Conservation (phyloP, 2,888 invertebrate species). For the Zelleria hepariella region DNA sequence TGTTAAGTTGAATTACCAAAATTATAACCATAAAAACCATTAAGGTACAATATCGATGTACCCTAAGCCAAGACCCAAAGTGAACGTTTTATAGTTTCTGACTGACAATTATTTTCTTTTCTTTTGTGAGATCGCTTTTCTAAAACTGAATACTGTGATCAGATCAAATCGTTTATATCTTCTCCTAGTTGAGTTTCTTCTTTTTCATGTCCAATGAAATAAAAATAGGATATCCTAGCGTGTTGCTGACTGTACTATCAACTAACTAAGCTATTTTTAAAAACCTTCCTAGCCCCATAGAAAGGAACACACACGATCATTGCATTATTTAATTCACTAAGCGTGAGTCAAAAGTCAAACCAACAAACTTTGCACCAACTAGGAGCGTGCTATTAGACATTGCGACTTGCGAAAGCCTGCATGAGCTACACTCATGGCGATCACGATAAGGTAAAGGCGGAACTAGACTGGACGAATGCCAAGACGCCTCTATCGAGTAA, state of each 20-base stretch:
- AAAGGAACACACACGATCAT: not conserved
- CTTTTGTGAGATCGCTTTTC: too few relatives aligned
- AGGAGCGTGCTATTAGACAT: not conserved
- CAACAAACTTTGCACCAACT: not conserved
- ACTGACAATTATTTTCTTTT: too few relatives aligned
- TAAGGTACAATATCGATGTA: not conserved
- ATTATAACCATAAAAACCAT: not conserved
- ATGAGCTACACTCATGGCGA: not conserved
- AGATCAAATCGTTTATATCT: too few relatives aligned
- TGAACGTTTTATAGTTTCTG: too few relatives aligned
- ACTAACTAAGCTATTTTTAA: not conserved
- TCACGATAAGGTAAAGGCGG: not conserved
- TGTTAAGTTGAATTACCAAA: not conserved
- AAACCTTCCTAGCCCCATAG: not conserved
- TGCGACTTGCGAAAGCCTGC: not conserved
- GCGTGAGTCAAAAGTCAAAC: not conserved
- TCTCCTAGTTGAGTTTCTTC: too few relatives aligned
- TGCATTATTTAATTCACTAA: not conserved
- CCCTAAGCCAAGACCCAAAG: too few relatives aligned
- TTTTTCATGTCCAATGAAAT: too few relatives aligned
- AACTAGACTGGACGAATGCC: not conserved
- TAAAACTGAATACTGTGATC: too few relatives aligned
- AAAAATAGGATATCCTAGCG: too few relatives aligned
- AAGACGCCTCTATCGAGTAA: too few relatives aligned
- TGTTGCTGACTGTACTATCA: too few relatives aligned